phyloP scores from a whole-genome alignment of 2,113 vertebrate species.

The Callorhinus ursinus region DNA sequence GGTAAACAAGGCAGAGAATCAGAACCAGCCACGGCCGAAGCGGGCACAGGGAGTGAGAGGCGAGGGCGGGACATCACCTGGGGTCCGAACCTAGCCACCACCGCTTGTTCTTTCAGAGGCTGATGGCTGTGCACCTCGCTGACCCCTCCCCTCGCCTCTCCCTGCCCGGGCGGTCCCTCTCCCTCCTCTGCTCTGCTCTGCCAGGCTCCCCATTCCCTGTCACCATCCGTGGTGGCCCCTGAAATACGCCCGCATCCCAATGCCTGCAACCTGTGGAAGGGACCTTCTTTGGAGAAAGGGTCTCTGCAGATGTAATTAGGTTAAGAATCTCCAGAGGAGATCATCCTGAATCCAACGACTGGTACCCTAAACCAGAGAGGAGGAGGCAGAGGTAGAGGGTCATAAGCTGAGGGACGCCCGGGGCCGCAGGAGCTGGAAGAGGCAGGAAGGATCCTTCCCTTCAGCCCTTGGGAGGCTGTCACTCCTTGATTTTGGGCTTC shows the following conservation, averaged over 20 bases:
- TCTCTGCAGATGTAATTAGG: too few relatives aligned
- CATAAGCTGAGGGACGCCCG: too few relatives aligned
- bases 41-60: not conserved
- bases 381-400: not conserved
- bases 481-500: not conserved
- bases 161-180: too few relatives aligned
- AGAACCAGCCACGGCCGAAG: not conserved
- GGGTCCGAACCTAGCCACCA: rapidly evolving
- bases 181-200: not conserved
- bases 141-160: rapidly evolving
- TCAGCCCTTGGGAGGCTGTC: not conserved
- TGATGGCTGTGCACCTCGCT: not conserved
- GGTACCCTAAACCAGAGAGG: not conserved
- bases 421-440: not conserved
- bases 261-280: not conserved
- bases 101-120: not conserved
- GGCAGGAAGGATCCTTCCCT: not conserved
- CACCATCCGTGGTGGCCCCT: rapidly evolving
- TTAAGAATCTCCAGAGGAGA: not conserved
- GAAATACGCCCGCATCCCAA: not conserved
- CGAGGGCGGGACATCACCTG: rapidly evolving
- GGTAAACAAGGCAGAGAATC: not conserved
- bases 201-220: not conserved
- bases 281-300: not conserved
- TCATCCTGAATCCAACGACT: rapidly evolving